phyloP scores from a whole-genome alignment of 2,888 invertebrate species.

The Unio delphinus region DNA sequence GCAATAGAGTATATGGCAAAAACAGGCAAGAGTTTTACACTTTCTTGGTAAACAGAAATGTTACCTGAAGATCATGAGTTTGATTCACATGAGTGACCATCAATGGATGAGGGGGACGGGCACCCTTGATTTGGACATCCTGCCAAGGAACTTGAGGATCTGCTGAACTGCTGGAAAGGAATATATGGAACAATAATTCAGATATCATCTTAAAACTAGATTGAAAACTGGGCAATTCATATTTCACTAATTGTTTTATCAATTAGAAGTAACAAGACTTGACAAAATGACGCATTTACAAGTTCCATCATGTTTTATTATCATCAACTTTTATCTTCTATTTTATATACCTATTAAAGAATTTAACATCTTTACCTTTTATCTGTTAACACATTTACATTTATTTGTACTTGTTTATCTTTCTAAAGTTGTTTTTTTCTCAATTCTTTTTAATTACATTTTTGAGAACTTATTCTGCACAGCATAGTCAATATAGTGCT shows the following conservation, averaged over 20 bases:
- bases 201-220: neutral
- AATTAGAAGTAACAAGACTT: neutral
- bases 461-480: too few relatives aligned
- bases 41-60: neutral
- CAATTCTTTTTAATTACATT: too few relatives aligned
- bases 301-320: neutral
- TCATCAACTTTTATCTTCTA: too few relatives aligned
- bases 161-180: constrained; percentile 13
- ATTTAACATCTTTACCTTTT: too few relatives aligned
- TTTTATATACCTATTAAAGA: too few relatives aligned
- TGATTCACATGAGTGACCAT: constrained; percentile 71
- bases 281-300: neutral
- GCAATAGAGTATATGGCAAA: too few relatives aligned
- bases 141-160: constrained; percentile 44
- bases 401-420: too few relatives aligned
- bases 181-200: neutral
- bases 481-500: too few relatives aligned
- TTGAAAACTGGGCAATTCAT: neutral
- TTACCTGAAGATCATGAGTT: constrained; percentile 63
- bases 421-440: too few relatives aligned
- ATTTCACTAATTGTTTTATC: neutral
- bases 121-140: constrained; percentile 48
- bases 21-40: too few relatives aligned
- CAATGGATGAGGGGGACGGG: constrained; percentile 64
- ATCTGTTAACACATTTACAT: too few relatives aligned